Evolutionary conservation across 2,888 invertebrate genomes (phyloP).

Genomic region (Isotomurus palustris): DNA sequence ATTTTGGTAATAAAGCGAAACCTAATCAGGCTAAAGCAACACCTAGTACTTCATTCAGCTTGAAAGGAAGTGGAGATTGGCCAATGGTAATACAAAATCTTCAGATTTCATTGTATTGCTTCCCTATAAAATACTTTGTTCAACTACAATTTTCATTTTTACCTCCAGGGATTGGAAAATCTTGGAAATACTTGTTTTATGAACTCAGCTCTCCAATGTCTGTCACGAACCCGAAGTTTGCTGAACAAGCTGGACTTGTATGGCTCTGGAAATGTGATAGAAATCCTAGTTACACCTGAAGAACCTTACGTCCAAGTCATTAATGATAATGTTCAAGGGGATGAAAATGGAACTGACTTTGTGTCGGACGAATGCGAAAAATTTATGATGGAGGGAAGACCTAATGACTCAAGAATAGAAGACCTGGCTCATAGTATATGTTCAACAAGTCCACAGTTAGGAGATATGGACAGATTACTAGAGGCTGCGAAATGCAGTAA

Average conservation of each 20-base stretch:
- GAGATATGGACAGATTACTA: constrained; percentile 36
- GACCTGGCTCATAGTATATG: constrained; percentile 10
- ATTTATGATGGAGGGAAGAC: constrained; percentile 11
- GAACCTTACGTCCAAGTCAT: constrained; percentile 24
- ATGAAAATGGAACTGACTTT: background rate
- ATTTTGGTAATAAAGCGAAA: background rate
- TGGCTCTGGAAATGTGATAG: constrained; percentile 37
- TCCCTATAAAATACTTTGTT: background rate
- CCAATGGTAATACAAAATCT: constrained; percentile 39
- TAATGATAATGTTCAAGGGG: background rate
- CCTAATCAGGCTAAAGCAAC: constrained; percentile 17
- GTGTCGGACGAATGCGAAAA: background rate
- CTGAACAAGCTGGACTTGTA: constrained; percentile 39
- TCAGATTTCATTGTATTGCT: background rate
- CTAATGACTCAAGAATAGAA: constrained; percentile 5
- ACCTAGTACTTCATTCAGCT: constrained; percentile 10
- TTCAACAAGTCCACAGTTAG: constrained; percentile 28
- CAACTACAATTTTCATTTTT: background rate
- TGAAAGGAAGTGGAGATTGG: constrained; percentile 27
- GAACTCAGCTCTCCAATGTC: constrained; percentile 90
- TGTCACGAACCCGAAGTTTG: constrained; percentile 64
- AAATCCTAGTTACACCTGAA: constrained; percentile 35
- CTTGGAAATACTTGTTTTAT: constrained; percentile 96
- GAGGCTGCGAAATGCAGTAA: constrained; percentile 33
- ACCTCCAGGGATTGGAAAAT: constrained; percentile 67